Percentiles rank a stretch among this genome's conserved stretches.
Evolutionary conservation across 2,797 vertebrate genomes (phyloP).

Genomic region (Phoebastria nigripes): DNA sequence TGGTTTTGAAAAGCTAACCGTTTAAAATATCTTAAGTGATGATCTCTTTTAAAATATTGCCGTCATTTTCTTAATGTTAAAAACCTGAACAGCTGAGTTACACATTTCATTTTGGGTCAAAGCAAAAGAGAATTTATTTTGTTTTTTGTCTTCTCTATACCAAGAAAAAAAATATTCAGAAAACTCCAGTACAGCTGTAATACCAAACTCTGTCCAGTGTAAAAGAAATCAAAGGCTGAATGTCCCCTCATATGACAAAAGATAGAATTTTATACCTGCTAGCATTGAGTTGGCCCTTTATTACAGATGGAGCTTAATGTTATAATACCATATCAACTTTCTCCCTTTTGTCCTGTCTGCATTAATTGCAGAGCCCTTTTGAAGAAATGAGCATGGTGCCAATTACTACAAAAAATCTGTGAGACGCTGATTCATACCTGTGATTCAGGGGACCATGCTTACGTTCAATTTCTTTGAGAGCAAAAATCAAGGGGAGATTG

Average conservation of each 20-base stretch:
- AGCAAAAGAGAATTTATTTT: background rate
- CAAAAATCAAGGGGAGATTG: constrained; percentile 17
- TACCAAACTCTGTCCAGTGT: background rate
- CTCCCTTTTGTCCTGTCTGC: background rate
- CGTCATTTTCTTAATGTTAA: background rate
- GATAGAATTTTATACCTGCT: background rate
- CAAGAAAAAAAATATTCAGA: background rate
- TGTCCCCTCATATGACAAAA: background rate
- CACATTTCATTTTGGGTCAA: background rate
- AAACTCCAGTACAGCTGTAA: background rate
- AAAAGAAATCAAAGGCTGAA: background rate
- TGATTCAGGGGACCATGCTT: constrained; percentile 28
- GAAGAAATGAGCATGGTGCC: background rate
- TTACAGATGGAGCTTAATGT: background rate
- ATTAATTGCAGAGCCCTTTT: constrained; percentile 44
- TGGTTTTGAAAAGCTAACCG: background rate
- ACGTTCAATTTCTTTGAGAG: constrained; percentile 9
- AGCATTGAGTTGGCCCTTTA: background rate
- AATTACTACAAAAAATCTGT: constrained; percentile 3
- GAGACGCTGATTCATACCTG: constrained; percentile 25
- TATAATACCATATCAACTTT: background rate
- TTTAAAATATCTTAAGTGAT: background rate
- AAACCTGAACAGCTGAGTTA: background rate
- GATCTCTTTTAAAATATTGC: background rate
- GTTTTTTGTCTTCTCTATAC: fast-evolving